phyloP scores from a whole-genome alignment of 2,888 invertebrate species.

The Lumbricus terrestris region DNA sequence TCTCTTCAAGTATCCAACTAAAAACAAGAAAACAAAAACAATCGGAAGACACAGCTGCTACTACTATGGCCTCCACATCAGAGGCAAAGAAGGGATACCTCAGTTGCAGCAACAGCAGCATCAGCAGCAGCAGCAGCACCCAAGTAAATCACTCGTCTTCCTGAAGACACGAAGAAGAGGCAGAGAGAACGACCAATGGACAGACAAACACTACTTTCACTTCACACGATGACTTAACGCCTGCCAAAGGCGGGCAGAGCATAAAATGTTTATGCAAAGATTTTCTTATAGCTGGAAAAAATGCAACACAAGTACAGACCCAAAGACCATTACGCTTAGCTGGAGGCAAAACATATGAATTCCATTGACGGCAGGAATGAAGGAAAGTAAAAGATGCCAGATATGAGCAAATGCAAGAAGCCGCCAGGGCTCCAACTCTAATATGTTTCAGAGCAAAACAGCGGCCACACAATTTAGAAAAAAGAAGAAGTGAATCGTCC shows the following conservation, averaged over 20 bases:
- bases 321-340: slow-evolving; percentile 3
- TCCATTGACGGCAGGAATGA: neutral
- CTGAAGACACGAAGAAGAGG: neutral
- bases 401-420: neutral
- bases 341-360: slow-evolving; percentile 3
- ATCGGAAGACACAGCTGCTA: neutral
- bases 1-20: neutral
- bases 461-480: neutral
- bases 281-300: neutral
- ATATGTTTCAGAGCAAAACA: neutral
- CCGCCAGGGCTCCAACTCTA: neutral
- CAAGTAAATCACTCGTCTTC: neutral
- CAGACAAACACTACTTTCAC: neutral
- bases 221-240: neutral
- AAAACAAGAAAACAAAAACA: neutral
- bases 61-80: neutral
- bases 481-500: neutral
- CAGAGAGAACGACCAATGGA: neutral
- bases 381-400: neutral
- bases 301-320: neutral
- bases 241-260: neutral
- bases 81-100: neutral
- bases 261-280: neutral
- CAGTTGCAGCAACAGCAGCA: neutral
- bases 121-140: too few species aligned